Evolutionary conservation across 2,797 vertebrate genomes (phyloP).

Genomic region (Cynodonichthys magdalenae): DNA sequence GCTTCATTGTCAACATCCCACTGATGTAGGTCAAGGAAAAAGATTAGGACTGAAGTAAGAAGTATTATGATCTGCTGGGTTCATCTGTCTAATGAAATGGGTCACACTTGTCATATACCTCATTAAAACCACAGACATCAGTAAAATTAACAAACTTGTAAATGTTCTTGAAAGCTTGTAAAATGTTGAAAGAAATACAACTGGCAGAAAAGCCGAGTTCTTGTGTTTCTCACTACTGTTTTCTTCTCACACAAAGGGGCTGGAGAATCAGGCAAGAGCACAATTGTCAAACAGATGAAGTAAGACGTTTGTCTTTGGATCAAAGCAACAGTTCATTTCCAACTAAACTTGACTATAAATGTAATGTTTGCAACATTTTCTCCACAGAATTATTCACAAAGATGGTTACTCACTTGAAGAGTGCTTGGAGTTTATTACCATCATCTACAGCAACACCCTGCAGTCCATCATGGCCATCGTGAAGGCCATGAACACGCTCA

Average conservation of each 20-base stretch:
- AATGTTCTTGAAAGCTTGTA: neutral
- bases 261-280: slow-evolving; percentile 98
- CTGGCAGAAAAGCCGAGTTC: neutral
- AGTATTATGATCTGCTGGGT: slow-evolving; percentile 55
- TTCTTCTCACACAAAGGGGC: slow-evolving; percentile 83
- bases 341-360: neutral
- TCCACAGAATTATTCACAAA: slow-evolving; percentile 94
- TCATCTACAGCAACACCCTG: slow-evolving; percentile 97
- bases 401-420: slow-evolving; percentile 97
- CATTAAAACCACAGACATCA: neutral
- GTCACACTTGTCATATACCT: slow-evolving; percentile 18
- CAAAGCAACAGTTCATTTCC: neutral
- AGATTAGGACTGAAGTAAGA: slow-evolving; percentile 72
- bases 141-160: neutral
- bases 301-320: slow-evolving; percentile 73
- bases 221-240: neutral
- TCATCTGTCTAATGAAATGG: slow-evolving; percentile 28
- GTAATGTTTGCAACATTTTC: neutral
- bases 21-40: slow-evolving; percentile 67
- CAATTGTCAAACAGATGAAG: slow-evolving; percentile 99
- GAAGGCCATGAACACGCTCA: slow-evolving; percentile 92
- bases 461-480: slow-evolving; percentile 96
- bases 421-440: slow-evolving; percentile 92
- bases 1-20: slow-evolving; percentile 10
- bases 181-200: neutral